These are phyloP conservation scores for Proterorhinus semilunaris DNA, from an alignment of 2,113 vertebrate genomes.

Conservation along the genomic window DNA sequence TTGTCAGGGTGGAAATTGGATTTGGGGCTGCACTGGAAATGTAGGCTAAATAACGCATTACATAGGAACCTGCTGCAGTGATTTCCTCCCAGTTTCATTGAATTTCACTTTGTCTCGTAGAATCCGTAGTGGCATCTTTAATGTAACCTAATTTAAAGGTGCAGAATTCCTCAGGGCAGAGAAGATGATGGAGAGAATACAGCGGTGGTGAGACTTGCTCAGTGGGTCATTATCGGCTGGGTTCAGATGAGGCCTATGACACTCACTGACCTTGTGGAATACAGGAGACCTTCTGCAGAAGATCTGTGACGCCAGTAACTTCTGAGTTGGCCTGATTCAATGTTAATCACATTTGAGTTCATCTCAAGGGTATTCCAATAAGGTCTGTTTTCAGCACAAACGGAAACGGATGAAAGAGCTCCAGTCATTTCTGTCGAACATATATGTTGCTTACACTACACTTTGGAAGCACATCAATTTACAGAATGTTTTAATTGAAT, in stretches of 20 bases:
- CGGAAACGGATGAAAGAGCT: too few species aligned
- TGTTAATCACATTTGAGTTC: constrained; percentile 59
- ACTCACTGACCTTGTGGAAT: constrained; percentile 56
- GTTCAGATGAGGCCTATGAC: constrained; percentile 29
- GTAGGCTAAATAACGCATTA: constrained; percentile 36
- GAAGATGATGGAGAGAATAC: constrained; percentile 28
- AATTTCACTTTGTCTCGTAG: constrained; percentile 58
- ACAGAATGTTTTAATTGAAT: too few species aligned
- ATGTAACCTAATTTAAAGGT: constrained; percentile 59
- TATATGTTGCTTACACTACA: too few species aligned
- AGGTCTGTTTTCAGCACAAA: background rate
- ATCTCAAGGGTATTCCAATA: constrained; percentile 40
- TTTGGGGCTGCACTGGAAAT: constrained; percentile 22
- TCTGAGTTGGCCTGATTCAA: constrained; percentile 37
- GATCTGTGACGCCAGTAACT: constrained; percentile 55
- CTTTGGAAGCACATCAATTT: too few species aligned
- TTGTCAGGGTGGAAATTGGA: constrained; percentile 38
- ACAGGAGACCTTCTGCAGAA: constrained; percentile 3
- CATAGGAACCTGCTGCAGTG: constrained; percentile 31
- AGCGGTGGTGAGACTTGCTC: constrained; percentile 16
- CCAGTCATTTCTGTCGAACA: too few species aligned
- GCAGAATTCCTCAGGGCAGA: constrained; percentile 33
- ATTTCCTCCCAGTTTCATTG: constrained; percentile 48
- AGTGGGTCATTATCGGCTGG: constrained; percentile 38
- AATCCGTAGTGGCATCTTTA: constrained; percentile 49